Conservation (phyloP, 2,113 vertebrate genomes). For the Pandion haliaetus region DNA sequence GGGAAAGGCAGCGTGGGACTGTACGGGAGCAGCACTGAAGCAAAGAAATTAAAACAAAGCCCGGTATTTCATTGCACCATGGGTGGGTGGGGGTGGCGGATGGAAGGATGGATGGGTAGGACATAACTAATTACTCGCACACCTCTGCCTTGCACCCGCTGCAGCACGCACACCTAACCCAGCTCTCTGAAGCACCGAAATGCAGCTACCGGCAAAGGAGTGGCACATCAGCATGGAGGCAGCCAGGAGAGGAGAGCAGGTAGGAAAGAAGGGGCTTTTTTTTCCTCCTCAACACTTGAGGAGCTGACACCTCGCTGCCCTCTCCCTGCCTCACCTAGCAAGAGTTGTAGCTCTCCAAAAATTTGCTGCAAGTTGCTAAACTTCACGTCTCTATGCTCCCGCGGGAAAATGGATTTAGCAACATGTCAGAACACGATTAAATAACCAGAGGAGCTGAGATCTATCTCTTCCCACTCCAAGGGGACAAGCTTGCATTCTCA, state of each 20-base stretch:
- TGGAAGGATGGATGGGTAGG: not conserved
- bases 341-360: not conserved
- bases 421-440: not conserved
- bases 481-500: not conserved
- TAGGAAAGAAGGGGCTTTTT: not conserved
- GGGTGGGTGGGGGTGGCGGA: not conserved
- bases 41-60: not conserved
- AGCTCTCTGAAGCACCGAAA: not conserved
- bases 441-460: not conserved
- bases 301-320: not conserved
- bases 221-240: not conserved
- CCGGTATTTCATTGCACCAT: not conserved
- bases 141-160: not conserved
- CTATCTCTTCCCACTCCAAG: not conserved
- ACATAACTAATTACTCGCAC: not conserved
- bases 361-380: not conserved
- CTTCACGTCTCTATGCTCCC: not conserved
- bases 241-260: not conserved
- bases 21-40: not conserved
- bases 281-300: not conserved
- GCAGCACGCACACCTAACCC: not conserved
- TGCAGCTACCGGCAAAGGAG: not conserved
- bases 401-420: not conserved
- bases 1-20: accelerated
- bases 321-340: not conserved